Base-by-base conservation (phyloP, 2,888 invertebrate genomes). In the Arge pagana region DNA sequence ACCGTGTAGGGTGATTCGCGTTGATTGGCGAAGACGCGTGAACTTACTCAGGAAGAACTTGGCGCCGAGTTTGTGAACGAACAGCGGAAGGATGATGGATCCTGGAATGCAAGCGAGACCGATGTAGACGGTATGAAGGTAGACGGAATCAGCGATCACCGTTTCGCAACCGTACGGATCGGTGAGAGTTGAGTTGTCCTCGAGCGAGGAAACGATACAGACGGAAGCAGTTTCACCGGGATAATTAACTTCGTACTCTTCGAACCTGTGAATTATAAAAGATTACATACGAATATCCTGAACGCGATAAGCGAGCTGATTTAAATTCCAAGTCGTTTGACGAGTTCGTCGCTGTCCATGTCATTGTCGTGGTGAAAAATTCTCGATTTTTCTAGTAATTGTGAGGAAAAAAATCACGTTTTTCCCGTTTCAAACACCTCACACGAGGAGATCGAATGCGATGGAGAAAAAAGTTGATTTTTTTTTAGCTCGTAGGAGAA, bases 81-180 rank as follows among this genome's bases (percentile, higher is more conserved):
- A 89, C 8, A 89, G 81, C 0, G 89, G 89, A 63, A 90, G 78
- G 84, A 88, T 87, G 59, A 90, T 81, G 49, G 90, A 89, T 1
- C 89, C 89, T 0, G 90, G 90, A 53, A 90, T 86, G 67, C 90
- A 90, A 15, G 90, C 89, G 18, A 90, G 76, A 30, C 90, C 90
- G 59, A 90, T 88, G 55, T 90, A 88, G 48, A 91, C 79, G 0
- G 90, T 90, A 71, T 90, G 88, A 63, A 85, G 77, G 70, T 85
- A 90, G 8, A 90, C 90, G 40, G 83, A 82, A 52, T 81, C 76
- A 10, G 86, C 84, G 55, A 90, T 84, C 21, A 79, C 82, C 61
- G 83, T 83, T 23, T 81, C 79, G 70, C 88, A 89, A 60, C 82
- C 84, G 70, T 79, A 83, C 55, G 81, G 80, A 52, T 82, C 80